Percentiles rank a stretch among this genome's conserved stretches.
Conservation (phyloP, 2,797 vertebrate species). For the Onychomys arenicola region DNA sequence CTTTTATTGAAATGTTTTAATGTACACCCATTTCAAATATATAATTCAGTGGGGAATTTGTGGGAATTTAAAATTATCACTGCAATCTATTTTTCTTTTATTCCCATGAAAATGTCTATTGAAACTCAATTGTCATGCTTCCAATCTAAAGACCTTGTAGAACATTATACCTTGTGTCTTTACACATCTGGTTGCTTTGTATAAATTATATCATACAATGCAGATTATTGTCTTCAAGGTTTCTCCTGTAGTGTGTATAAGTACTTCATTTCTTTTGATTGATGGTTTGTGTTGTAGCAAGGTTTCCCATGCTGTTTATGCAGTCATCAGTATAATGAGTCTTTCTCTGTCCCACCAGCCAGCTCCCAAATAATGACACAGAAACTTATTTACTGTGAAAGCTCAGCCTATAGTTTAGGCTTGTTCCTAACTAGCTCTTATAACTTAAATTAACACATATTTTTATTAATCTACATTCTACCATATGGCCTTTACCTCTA, state of each 20-base stretch:
- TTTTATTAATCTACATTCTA: not conserved
- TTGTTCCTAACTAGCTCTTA: not conserved
- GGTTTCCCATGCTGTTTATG: not conserved
- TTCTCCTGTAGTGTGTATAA: not conserved
- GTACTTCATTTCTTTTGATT: slow-evolving; percentile 13
- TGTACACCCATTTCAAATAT: not conserved
- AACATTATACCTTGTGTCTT: not conserved
- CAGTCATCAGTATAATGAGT: not conserved
- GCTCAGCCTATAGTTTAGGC: not conserved
- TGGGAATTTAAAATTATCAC: not conserved
- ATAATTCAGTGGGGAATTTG: not conserved
- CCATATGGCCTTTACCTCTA: not conserved
- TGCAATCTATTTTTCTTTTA: not conserved
- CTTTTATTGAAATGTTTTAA: slow-evolving; percentile 30
- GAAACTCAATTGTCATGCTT: not conserved
- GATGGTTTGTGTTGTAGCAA: not conserved
- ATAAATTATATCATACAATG: not conserved
- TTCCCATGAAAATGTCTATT: not conserved
- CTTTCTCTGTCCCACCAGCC: not conserved
- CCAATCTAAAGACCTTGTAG: not conserved
- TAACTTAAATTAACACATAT: not conserved
- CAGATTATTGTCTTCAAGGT: not conserved
- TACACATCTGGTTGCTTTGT: not conserved
- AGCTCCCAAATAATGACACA: not conserved
- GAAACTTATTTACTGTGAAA: not conserved